A percentile compares a stretch with the other conserved stretches of the same genome.
Conservation (phyloP, 2,888 invertebrate species). For the Neria commutata region DNA sequence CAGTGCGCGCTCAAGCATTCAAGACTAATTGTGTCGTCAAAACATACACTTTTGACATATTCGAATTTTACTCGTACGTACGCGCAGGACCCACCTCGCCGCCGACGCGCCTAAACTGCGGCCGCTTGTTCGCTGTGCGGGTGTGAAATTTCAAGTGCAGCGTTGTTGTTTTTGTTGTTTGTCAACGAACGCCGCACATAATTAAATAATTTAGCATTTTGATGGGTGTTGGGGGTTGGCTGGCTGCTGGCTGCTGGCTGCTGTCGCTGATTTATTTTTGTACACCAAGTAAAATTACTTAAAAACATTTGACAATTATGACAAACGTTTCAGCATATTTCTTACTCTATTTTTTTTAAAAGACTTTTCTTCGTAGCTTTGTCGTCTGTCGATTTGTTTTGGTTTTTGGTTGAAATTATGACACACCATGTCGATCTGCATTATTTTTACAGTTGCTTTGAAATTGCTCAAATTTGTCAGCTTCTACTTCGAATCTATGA, state of each 20-base stretch:
- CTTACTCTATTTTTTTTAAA: slow-evolving; percentile 3
- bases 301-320: slow-evolving; percentile 25
- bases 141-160: slow-evolving; percentile 4
- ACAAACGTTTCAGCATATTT: slow-evolving; percentile 11
- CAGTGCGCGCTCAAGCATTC: slow-evolving; percentile 2
- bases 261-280: not conserved
- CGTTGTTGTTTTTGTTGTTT: slow-evolving; percentile 1
- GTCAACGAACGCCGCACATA: not conserved
- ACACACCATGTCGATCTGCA: not conserved
- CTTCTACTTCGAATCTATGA: slow-evolving; percentile 16
- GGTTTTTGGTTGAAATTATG: slow-evolving; percentile 4
- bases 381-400: not conserved
- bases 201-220: not conserved
- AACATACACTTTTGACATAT: slow-evolving; percentile 28
- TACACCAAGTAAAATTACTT: slow-evolving; percentile 11
- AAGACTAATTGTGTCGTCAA: slow-evolving; percentile 37
- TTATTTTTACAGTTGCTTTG: slow-evolving; percentile 2
- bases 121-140: not conserved
- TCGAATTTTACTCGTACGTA: slow-evolving; percentile 1
- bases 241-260: no score
- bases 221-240: no score
- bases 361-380: not conserved
- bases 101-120: not conserved
- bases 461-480: slow-evolving; percentile 13
- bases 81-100: not conserved